Conservation (phyloP, 2,113 vertebrate species). For the Seriola rivoliana region DNA sequence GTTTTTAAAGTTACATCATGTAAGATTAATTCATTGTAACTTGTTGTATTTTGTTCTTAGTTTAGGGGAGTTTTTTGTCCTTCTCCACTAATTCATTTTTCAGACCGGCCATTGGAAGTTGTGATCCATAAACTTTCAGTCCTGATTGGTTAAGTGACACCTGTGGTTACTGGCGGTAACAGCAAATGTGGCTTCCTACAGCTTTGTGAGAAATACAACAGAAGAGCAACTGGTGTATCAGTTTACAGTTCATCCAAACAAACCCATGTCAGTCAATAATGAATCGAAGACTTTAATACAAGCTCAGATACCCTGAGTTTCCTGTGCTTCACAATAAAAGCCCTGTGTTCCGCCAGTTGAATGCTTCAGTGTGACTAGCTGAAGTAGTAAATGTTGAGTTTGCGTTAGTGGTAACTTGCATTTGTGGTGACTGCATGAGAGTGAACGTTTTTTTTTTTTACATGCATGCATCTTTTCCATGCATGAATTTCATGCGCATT, state of each 20-base stretch:
- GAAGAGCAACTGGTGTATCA: no score
- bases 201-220: no score
- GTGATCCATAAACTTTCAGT: no score
- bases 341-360: background rate
- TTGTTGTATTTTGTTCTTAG: no score
- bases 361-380: background rate
- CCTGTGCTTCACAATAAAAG: background rate
- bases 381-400: background rate
- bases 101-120: no score
- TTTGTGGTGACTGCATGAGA: background rate
- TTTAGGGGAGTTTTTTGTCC: no score
- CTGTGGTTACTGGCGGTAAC: no score
- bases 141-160: no score
- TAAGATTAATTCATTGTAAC: background rate
- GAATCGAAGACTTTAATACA: background rate
- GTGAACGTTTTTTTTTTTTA: no score
- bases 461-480: background rate
- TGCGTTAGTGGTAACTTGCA: background rate
- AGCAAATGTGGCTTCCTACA: no score
- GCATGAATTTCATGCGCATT: background rate
- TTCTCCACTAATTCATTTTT: no score
- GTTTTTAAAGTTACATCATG: constrained; percentile 19
- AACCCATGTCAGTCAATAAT: background rate
- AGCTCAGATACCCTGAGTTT: background rate
- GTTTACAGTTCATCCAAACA: no score